Base-by-base conservation (phyloP, 2,888 invertebrate species). In the Eueremaeus valkanovi region DNA sequence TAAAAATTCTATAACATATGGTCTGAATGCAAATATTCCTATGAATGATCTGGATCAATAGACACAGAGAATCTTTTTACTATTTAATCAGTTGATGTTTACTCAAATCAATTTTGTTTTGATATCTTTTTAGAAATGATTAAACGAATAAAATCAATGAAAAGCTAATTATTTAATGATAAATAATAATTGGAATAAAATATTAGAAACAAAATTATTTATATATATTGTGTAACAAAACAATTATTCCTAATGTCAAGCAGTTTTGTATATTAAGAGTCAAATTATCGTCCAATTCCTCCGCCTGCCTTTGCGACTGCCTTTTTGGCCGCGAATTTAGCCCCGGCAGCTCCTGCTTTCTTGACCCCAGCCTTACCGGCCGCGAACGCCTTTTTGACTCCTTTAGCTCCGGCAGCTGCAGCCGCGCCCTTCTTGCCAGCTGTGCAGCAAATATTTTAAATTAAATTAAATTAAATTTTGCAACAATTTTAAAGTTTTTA, bases 351-450 rank as follows among this genome's bases (percentile, higher is more conserved):
- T 3, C 42, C 70, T 8, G 21, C 70, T 16, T 70, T 70, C 70
- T 70, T 70, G 16, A 24, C 70, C 8, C 18, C 70, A 16, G 70
- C 70, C 36, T 70, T 70, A 1, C 21, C 70, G 29, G 70, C 70
- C 11, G 70, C 70, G 21, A 70, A 70, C 9, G 40, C 70, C 27
- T 70, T 70, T 45, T 70, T 70, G 9, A 70, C 70, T 1, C 70
- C 70, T 42, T 70, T 70, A 24, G 70, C 70, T 3, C 70, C 70
- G 3, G 21, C 70, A 0, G 24, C 45, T 16, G 70, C 70, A 3
- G 18, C 27, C 6, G 70, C 70, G 16, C 70, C 70, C n/a, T 70
- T 70, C 40, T 70, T 70, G 11, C 70, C 70, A 9, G 70, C 70
- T 66, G n/a, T 66, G 29, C 13, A 63, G 29, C 11, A 63, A 63